phyloP scores from a whole-genome alignment of 2,113 vertebrate genomes.

The Siniperca chuatsi region DNA sequence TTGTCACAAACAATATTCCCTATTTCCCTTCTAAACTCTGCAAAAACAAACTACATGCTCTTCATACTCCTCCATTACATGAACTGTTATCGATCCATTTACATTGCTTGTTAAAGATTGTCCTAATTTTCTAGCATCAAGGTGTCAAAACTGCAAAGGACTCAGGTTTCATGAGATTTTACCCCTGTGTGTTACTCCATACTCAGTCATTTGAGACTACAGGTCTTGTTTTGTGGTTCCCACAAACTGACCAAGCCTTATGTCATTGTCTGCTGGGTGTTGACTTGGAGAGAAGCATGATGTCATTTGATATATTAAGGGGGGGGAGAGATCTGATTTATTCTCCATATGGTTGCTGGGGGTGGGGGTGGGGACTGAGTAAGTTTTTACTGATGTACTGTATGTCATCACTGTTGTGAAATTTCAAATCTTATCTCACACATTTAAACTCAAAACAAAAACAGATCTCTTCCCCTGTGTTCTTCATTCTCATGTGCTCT shows the following conservation, averaged over 20 bases:
- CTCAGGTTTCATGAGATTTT: conserved; percentile 47
- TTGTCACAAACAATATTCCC: background rate
- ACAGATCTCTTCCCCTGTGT: background rate
- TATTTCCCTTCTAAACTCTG: background rate
- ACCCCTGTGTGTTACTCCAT: conserved; percentile 21
- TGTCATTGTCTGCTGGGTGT: conserved; percentile 66
- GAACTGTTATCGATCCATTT: background rate
- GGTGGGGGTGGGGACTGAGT: background rate
- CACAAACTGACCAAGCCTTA: conserved; percentile 36
- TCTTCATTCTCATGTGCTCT: conserved; percentile 18
- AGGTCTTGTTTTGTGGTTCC: conserved; percentile 54
- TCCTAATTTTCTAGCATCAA: background rate
- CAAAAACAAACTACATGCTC: background rate
- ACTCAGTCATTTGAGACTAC: conserved; percentile 56
- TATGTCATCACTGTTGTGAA: conserved; percentile 13
- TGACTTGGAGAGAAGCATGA: conserved; percentile 54
- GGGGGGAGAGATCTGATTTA: conserved; percentile 26
- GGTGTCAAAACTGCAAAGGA: conserved; percentile 14
- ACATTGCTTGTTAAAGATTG: background rate
- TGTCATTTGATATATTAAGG: conserved; percentile 60
- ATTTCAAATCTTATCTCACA: conserved; percentile 40
- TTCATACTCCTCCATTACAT: background rate
- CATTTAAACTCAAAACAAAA: conserved; percentile 21
- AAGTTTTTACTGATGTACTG: background rate
- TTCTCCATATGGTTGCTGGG: conserved; percentile 48